Evolutionary conservation across 2,888 invertebrate species (phyloP), one percentile per base, ranked within the genome.

Genomic region (Sarcophaga carnaria): DNA sequence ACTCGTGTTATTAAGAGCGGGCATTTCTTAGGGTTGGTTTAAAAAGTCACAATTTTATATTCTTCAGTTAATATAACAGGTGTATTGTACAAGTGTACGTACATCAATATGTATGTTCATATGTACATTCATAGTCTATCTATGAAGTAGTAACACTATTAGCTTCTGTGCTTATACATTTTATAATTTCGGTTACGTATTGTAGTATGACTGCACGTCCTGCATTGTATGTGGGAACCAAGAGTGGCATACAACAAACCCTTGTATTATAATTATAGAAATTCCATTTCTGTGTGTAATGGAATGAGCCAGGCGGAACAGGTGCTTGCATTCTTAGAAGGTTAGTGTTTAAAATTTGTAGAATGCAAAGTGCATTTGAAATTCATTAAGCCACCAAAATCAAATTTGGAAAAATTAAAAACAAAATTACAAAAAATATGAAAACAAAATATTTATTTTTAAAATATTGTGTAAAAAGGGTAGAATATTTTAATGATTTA

Each of bases 241-340:
- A 45, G n/a, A 4, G 11, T 67, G 4, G 37, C 66, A 45, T 10
- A 45, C 20, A 20, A 27, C 59, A 37, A 14, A 59, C 59, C 14
- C 59, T 27, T 64, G 27, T 64, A 27, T 62, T 20, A 62, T n/a
- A 67, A 45, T 45, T 67, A 64, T 8, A 27, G 22, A 66, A 22
- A 4, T 37, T 66, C 22, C 45, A 20, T 69, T 11, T 49, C 54
- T 27, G 0, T 71, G 5, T 77, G 64, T 11, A 66, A 22, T 72
- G 72, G 83, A 83, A 62, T 72, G 60, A 78, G 74, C 78, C 78
- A 83, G 72, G 77, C 71, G 66, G 72, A 77, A 83, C 78, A 78
- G 78, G 67, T 78, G 71, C 12, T 78, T 82, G 27, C 37, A 2
- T 54, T 80, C 37, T 10, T 37, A 37, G 17, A 54, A 54, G 54